Conservation (phyloP, 1,140 invertebrate genomes). For the Berghia stephanieae region DNA sequence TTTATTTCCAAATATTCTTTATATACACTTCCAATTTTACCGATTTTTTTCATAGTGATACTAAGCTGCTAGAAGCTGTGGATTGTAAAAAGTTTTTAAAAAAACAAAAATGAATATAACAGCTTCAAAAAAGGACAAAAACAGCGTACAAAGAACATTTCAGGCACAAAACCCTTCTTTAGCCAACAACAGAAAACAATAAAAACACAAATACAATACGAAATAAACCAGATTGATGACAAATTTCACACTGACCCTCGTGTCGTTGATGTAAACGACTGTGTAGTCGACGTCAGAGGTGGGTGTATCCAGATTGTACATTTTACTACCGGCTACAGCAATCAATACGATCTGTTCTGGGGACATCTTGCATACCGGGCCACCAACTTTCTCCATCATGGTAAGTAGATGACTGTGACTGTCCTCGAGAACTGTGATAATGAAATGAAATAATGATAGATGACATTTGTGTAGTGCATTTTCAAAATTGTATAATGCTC, state of each 20-base stretch:
- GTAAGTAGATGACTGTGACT: slow-evolving; percentile 30
- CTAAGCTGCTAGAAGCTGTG: too few species aligned
- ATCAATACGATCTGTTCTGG: slow-evolving; percentile 56
- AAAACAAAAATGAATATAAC: too few species aligned
- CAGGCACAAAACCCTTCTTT: too few species aligned
- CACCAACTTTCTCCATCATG: slow-evolving; percentile 54
- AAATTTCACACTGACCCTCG: slow-evolving; percentile 47
- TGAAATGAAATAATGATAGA: not conserved
- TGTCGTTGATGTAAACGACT: slow-evolving; percentile 49
- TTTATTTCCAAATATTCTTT: not conserved
- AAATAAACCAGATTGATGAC: too few species aligned
- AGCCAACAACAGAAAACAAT: too few species aligned
- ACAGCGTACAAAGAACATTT: not conserved
- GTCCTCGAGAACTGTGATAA: slow-evolving; percentile 33
- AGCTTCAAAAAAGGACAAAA: too few species aligned
- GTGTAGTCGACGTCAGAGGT: slow-evolving; percentile 59
- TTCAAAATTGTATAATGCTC: too few species aligned
- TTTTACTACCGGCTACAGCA: slow-evolving; percentile 56
- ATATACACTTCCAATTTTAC: not conserved
- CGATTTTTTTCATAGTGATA: too few species aligned
- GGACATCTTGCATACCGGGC: slow-evolving; percentile 46
- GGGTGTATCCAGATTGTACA: slow-evolving; percentile 58
- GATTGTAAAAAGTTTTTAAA: too few species aligned
- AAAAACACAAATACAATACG: not conserved
- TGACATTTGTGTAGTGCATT: too few species aligned